These are phyloP conservation scores for Tursiops truncatus DNA, from an alignment of 2,113 vertebrate species.

Conservation along the genomic window DNA sequence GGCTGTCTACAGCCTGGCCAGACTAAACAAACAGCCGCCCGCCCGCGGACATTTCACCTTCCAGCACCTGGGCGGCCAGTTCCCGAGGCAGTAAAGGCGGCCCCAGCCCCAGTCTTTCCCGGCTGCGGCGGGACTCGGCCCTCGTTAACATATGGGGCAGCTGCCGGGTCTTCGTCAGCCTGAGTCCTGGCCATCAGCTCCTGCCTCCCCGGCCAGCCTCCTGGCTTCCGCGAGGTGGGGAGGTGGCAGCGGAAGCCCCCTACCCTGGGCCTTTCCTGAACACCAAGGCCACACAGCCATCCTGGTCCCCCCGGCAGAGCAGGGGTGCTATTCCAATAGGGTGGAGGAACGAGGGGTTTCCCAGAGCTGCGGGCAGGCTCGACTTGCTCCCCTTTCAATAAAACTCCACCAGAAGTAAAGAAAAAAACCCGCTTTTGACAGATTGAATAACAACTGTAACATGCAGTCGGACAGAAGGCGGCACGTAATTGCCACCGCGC, in stretches of 20 bases:
- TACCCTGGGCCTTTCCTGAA: not conserved
- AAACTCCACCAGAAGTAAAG: slow-evolving; percentile 32
- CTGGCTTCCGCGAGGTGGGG: not conserved
- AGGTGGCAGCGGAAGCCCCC: not conserved
- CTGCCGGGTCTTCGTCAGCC: slow-evolving; percentile 57
- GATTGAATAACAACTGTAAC: slow-evolving; percentile 84
- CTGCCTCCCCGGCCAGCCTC: not conserved
- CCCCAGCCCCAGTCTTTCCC: not conserved
- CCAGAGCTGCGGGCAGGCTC: slow-evolving; percentile 50
- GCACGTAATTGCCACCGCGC: slow-evolving; percentile 82
- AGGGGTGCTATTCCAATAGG: not conserved
- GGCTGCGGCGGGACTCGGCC: not conserved
- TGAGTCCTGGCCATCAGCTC: slow-evolving; percentile 5
- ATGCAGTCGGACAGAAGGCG: slow-evolving; percentile 83
- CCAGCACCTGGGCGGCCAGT: slow-evolving; percentile 70
- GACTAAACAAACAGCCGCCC: slow-evolving; percentile 78
- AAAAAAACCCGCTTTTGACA: slow-evolving; percentile 82
- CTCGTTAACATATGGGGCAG: slow-evolving; percentile 40
- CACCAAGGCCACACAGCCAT: not conserved
- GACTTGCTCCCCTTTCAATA: slow-evolving; percentile 61
- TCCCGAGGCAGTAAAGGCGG: slow-evolving; percentile 40
- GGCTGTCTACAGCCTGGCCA: slow-evolving; percentile 46
- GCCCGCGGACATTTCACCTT: slow-evolving; percentile 72
- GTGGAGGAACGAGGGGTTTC: slow-evolving; percentile 61
- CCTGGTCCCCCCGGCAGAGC: slow-evolving; percentile 17